A percentile compares a stretch with the other conserved stretches of the same genome.
phyloP scores from a whole-genome alignment of 2,797 vertebrate species.

The Chrysocyon brachyurus region DNA sequence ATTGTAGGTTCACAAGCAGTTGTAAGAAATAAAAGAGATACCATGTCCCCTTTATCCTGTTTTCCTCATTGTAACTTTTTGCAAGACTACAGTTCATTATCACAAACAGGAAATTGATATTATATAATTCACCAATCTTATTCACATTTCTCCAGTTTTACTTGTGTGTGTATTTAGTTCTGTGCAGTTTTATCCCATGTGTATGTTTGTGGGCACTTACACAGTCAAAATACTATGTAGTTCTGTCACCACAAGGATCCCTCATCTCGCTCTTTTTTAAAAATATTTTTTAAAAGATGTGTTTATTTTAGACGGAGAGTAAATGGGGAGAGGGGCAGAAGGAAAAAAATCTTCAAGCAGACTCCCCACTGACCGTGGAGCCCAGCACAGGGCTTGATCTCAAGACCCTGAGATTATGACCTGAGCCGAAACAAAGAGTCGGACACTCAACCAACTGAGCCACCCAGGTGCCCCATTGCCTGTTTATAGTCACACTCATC shows the following conservation, averaged over 20 bases:
- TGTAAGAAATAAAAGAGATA: conserved; percentile 53
- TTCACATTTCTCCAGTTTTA: conserved; percentile 57
- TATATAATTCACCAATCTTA: conserved; percentile 26
- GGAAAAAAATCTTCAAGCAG: background rate
- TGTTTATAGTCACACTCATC: background rate
- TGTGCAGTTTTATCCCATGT: conserved; percentile 23
- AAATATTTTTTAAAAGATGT: background rate
- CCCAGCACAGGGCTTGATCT: background rate
- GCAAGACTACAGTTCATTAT: conserved; percentile 23
- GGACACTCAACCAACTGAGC: background rate
- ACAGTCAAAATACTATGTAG: conserved; percentile 6
- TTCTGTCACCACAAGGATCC: background rate
- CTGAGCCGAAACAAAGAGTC: background rate
- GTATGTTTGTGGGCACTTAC: background rate
- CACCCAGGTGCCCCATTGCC: background rate
- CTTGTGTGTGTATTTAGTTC: conserved; percentile 24
- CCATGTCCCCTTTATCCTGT: background rate
- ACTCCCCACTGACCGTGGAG: background rate
- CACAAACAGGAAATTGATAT: conserved; percentile 41
- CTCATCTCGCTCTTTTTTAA: background rate
- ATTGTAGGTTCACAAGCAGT: background rate
- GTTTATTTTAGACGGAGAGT: background rate
- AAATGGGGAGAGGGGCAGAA: background rate
- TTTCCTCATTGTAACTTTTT: conserved; percentile 41
- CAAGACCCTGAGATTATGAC: background rate